Percentiles rank a stretch among this genome's conserved stretches.
Evolutionary conservation across 2,888 invertebrate species (phyloP).

Genomic region (Agrochola circellaris): DNA sequence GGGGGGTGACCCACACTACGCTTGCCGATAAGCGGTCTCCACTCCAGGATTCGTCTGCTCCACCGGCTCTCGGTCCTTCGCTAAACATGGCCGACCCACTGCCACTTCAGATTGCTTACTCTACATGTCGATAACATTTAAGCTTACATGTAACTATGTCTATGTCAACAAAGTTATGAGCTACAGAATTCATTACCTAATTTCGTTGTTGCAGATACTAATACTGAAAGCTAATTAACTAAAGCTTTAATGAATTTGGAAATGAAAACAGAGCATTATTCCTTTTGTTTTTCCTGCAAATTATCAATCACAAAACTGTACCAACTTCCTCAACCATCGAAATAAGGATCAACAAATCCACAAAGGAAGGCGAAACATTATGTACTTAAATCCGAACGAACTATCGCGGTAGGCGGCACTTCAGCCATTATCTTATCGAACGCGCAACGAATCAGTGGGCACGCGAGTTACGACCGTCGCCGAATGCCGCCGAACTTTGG

Average conservation of each 20-base stretch:
- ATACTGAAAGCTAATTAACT: not conserved
- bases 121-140: too few relatives aligned
- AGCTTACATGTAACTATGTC: too few relatives aligned
- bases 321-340: slow-evolving; percentile 21
- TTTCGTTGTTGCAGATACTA: not conserved
- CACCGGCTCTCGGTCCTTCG: too few relatives aligned
- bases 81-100: too few relatives aligned
- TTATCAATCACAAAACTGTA: not conserved
- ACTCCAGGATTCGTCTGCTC: too few relatives aligned
- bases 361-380: slow-evolving; percentile 61
- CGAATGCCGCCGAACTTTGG: slow-evolving; percentile 73
- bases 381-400: slow-evolving; percentile 66
- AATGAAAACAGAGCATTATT: not conserved
- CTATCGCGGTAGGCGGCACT: slow-evolving; percentile 71
- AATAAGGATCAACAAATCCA: slow-evolving; percentile 55
- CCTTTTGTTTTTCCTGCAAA: not conserved
- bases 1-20: too few relatives aligned
- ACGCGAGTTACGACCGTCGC: slow-evolving; percentile 82
- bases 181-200: not conserved
- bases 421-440: slow-evolving; percentile 83
- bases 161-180: not conserved
- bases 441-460: slow-evolving; percentile 86
- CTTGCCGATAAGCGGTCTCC: too few relatives aligned
- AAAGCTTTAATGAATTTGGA: not conserved
- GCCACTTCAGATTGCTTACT: too few relatives aligned